Evolutionary conservation across 2,113 vertebrate species (phyloP), one percentile per base, ranked within the genome.

Genomic region (Trinectes maculatus): DNA sequence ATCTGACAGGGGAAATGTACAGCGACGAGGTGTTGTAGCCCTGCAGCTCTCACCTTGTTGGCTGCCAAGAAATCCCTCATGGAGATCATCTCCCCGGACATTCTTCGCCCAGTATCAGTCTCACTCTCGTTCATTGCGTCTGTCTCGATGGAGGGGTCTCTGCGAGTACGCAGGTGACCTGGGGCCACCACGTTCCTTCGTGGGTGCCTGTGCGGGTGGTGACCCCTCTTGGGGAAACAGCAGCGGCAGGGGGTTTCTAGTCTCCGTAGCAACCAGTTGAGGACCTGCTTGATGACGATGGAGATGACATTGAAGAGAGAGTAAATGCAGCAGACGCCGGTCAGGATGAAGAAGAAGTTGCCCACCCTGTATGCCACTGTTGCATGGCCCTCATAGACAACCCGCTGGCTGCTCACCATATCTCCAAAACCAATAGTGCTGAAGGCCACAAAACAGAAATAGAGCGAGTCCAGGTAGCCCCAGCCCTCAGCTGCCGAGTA

Each of bases 371-470:
- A 99, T 10, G 95, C 90, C 0, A 49, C 61, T 0, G 83, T 90
- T 18, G 79, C 76, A 9, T 95, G 94, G 85, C 87, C 92, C 12
- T 95, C 92, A 1, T 98, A 98, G n/a, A 77, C 82, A 5, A 87
- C 79, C 29, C 92, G 90, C 89, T 98, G 97, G 87, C 96, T 95
- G 86, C 97, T 99, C 66, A 99, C 97, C 76, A 99, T 95, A 82
- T 99, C 98, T 29, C 98, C 98, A 0, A 98, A 99, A 22, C 98
- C 98, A 0, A 99, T 98, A 77, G 97, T 99, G 87, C 97, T 98
- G 87, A 99, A 99, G 60, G 97, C 95, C 89, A 99, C 96, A 0
- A 99, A 99, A 85, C 98, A 99, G 86, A 98, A 99, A 88, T 99
- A 99, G 43, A 99, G 93, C 0, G 98, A 98, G 85, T 99, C 98